Percentiles rank a stretch among this genome's conserved stretches.
Evolutionary conservation across 2,888 invertebrate genomes (phyloP).

Genomic region (Onthophagus sagittarius): DNA sequence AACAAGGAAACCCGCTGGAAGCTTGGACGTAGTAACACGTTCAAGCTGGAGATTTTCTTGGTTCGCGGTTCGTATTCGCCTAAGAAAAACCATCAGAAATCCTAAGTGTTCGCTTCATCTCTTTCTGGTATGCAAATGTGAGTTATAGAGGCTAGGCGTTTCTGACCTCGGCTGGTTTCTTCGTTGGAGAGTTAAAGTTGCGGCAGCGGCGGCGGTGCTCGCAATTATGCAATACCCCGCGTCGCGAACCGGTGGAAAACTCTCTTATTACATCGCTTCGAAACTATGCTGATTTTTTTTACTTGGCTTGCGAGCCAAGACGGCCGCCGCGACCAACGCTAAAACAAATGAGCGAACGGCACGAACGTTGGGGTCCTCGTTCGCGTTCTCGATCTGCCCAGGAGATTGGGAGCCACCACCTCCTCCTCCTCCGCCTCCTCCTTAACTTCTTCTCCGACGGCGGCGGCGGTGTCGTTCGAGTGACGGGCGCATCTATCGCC

Average conservation of each 20-base stretch:
- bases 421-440: constrained; percentile 33
- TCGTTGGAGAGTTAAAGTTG: neutral
- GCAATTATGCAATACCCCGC: neutral
- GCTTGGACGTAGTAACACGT: neutral
- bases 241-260: neutral
- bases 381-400: constrained; percentile 36
- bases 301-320: constrained; percentile 24
- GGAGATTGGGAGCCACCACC: constrained; percentile 31
- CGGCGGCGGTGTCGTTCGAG: constrained; percentile 22
- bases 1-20: neutral
- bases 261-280: constrained; percentile 4
- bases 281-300: constrained; percentile 29
- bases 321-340: neutral
- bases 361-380: constrained; percentile 28
- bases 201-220: neutral
- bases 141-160: neutral
- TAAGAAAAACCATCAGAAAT: neutral
- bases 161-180: neutral
- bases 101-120: neutral
- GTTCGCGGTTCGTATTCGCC: neutral
- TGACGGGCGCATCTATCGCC: constrained; percentile 9
- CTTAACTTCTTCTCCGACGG: constrained; percentile 32
- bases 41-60: neutral
- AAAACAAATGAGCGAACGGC: constrained; percentile 38
- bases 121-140: neutral